Percentiles rank a stretch among this genome's conserved stretches.
These are phyloP conservation scores for Chrosomus eos DNA, from an alignment of 2,797 vertebrate genomes.

Conservation along the genomic window DNA sequence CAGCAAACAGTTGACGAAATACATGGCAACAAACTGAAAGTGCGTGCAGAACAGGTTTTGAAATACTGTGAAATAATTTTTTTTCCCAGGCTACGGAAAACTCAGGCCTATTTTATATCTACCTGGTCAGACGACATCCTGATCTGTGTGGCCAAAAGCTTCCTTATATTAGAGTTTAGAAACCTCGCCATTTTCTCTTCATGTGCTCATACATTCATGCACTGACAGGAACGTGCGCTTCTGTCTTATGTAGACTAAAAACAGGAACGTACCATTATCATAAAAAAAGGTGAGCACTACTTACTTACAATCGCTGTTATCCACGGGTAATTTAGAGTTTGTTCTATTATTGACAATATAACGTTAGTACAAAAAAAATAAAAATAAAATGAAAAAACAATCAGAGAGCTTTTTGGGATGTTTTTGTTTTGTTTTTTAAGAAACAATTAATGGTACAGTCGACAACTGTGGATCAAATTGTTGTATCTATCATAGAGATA, in stretches of 20 bases:
- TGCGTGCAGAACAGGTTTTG: not conserved
- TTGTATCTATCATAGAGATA: no score
- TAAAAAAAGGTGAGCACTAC: not conserved
- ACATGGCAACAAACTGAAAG: not conserved
- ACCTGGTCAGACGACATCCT: constrained; percentile 82
- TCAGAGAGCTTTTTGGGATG: no score
- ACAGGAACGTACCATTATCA: constrained; percentile 68
- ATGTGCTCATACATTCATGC: not conserved
- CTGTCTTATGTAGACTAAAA: constrained; percentile 63
- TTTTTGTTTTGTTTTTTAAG: not conserved
- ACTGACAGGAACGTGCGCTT: constrained; percentile 43
- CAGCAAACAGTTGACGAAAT: not conserved
- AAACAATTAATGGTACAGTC: not conserved
- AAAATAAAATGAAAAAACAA: no score
- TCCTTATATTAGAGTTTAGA: constrained; percentile 65
- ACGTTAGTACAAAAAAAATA: not conserved
- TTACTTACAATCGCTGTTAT: no score
- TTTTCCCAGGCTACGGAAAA: not conserved
- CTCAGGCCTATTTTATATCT: constrained; percentile 16
- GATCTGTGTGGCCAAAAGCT: constrained; percentile 68
- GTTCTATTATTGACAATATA: not conserved
- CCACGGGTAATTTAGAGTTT: not conserved
- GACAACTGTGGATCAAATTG: not conserved
- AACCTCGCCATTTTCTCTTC: constrained; percentile 66
- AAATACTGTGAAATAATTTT: not conserved